phyloP scores from a whole-genome alignment of 2,113 vertebrate genomes.

The Baryphthengus martii region DNA sequence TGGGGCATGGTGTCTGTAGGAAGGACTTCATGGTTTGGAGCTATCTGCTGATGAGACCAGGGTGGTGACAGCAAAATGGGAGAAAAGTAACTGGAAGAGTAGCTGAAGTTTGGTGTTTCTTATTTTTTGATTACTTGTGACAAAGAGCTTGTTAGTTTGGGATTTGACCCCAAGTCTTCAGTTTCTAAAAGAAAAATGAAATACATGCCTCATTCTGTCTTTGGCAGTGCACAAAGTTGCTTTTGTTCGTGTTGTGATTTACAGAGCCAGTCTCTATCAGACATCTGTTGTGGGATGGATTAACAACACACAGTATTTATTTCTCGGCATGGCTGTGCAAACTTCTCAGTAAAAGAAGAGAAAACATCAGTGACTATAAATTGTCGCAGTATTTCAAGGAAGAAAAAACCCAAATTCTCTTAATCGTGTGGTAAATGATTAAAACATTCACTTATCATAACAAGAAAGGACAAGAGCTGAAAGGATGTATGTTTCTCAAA shows the following conservation, averaged over 20 bases:
- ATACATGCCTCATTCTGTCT: not conserved
- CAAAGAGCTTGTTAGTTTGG: not conserved
- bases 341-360: not conserved
- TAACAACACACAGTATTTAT: conserved; percentile 34
- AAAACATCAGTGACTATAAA: conserved; percentile 14
- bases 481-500: not conserved
- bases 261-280: conserved; percentile 1
- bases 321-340: conserved; percentile 2
- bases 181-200: not conserved
- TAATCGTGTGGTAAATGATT: conserved; percentile 15
- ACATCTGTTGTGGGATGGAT: conserved; percentile 53
- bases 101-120: not conserved
- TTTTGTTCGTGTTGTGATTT: conserved; percentile 51
- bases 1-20: not conserved
- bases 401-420: not conserved
- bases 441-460: conserved; percentile 2
- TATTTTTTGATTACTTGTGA: not conserved
- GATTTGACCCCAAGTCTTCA: not conserved
- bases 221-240: conserved; percentile 5
- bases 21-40: not conserved
- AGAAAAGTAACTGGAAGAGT: not conserved
- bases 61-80: not conserved
- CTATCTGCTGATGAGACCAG: not conserved
- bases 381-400: conserved; percentile 8
- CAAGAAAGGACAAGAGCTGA: not conserved